Conservation (phyloP, 2,113 vertebrate species). For the crab-eating macaque (Macaca fascicularis) region DNA sequence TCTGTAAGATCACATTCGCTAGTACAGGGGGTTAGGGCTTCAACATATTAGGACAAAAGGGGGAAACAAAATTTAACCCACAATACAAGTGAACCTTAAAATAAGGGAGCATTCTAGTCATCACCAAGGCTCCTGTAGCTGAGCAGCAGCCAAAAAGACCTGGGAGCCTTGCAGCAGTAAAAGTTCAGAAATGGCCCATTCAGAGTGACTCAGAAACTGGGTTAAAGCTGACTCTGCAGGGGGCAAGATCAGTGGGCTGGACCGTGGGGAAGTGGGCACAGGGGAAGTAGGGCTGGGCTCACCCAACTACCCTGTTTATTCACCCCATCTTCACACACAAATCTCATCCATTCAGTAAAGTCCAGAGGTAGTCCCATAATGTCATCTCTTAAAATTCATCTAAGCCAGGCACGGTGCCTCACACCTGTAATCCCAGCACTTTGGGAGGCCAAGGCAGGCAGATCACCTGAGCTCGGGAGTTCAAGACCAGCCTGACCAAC, state of each 20-base stretch:
- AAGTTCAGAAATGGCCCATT: neutral
- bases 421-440: no score
- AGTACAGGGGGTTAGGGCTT: neutral
- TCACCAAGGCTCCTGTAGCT: neutral
- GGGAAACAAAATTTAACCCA: neutral
- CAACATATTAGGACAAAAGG: neutral
- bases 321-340: neutral
- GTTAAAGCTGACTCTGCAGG: neutral
- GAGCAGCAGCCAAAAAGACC: neutral
- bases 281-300: neutral
- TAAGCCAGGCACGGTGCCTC: fast-evolving
- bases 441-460: no score
- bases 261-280: neutral
- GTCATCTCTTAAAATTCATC: neutral
- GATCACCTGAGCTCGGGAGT: no score
- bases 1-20: neutral
- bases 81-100: neutral
- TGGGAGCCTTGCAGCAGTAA: neutral
- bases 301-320: neutral
- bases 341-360: neutral
- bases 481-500: no score
- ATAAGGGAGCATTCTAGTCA: neutral
- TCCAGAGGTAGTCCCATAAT: neutral
- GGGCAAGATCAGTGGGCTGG: no score
- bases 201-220: neutral